Percentiles rank a stretch among this genome's conserved stretches.
Evolutionary conservation across 1,140 invertebrate genomes (phyloP).

Genomic region (Sminthurides bifidus): DNA sequence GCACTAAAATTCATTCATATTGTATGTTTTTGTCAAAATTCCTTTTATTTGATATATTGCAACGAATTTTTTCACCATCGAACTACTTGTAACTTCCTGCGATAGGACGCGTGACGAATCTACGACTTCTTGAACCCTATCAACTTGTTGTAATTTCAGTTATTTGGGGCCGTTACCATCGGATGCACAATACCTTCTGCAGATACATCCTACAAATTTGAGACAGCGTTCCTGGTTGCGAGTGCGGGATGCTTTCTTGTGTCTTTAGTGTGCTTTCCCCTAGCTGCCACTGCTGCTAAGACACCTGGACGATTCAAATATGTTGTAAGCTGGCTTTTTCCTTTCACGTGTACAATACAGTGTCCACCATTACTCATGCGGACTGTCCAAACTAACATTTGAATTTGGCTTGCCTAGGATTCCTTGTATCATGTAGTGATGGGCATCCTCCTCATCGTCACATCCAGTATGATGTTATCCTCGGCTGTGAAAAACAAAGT

Average conservation of each 20-base stretch:
- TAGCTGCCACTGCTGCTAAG: background rate
- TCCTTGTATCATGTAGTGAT: slow-evolving; percentile 13
- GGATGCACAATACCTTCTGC: background rate
- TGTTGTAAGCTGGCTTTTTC: background rate
- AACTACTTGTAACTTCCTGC: too few species aligned
- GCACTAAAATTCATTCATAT: too few species aligned
- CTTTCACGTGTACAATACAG: background rate
- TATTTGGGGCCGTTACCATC: slow-evolving; percentile 8
- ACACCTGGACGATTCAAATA: background rate
- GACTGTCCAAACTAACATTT: background rate
- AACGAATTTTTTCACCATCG: too few species aligned
- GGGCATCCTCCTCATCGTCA: slow-evolving; percentile 11
- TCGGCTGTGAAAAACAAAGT: background rate
- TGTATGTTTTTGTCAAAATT: too few species aligned
- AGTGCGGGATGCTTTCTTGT: background rate
- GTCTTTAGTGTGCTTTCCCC: background rate
- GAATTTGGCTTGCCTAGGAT: slow-evolving; percentile 5
- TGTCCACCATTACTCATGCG: background rate
- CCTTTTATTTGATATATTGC: too few species aligned
- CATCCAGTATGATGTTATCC: slow-evolving; percentile 7
- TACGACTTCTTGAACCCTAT: too few species aligned
- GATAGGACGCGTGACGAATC: too few species aligned
- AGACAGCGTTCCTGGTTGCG: background rate
- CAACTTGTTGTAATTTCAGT: too few species aligned
- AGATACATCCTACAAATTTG: background rate